Conservation (phyloP, 1,140 invertebrate species). For the Reticulitermes speratus region DNA sequence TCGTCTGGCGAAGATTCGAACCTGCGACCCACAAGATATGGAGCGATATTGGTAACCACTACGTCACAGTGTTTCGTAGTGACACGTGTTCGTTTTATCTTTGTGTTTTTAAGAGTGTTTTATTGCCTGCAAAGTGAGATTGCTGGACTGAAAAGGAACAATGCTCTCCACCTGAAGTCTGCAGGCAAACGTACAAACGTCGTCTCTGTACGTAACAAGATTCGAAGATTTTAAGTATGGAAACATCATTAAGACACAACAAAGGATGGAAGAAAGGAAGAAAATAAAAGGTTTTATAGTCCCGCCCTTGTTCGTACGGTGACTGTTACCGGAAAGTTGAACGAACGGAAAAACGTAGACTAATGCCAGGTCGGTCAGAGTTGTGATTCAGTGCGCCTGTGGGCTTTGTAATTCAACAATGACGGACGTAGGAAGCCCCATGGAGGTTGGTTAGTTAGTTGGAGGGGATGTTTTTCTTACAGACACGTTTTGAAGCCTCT, state of each 20-base stretch:
- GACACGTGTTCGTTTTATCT: too few relatives aligned
- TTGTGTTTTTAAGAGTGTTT: too few relatives aligned
- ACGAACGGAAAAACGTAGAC: not conserved
- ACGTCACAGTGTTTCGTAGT: too few relatives aligned
- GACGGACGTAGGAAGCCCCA: not conserved
- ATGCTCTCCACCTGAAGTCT: too few relatives aligned
- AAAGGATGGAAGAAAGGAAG: not conserved
- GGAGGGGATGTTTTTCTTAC: too few relatives aligned
- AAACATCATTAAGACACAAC: not conserved
- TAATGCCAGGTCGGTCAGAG: not conserved
- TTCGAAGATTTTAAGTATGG: not conserved
- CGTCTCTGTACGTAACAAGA: too few relatives aligned
- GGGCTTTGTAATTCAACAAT: not conserved
- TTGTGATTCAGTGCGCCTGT: not conserved
- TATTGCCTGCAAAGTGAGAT: too few relatives aligned
- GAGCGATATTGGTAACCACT: too few relatives aligned
- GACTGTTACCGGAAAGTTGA: constrained; percentile 1
- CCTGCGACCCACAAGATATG: too few relatives aligned
- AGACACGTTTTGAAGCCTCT: not conserved
- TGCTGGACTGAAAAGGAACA: too few relatives aligned
- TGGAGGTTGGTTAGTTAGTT: not conserved
- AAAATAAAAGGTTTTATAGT: not conserved
- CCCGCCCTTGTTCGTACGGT: not conserved
- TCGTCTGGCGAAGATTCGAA: too few relatives aligned
- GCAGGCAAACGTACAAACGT: too few relatives aligned